A percentile compares a stretch with the other conserved stretches of the same genome.
These are phyloP conservation scores for Oncorhynchus mykiss DNA, from an alignment of 2,113 vertebrate genomes.

Conservation along the genomic window DNA sequence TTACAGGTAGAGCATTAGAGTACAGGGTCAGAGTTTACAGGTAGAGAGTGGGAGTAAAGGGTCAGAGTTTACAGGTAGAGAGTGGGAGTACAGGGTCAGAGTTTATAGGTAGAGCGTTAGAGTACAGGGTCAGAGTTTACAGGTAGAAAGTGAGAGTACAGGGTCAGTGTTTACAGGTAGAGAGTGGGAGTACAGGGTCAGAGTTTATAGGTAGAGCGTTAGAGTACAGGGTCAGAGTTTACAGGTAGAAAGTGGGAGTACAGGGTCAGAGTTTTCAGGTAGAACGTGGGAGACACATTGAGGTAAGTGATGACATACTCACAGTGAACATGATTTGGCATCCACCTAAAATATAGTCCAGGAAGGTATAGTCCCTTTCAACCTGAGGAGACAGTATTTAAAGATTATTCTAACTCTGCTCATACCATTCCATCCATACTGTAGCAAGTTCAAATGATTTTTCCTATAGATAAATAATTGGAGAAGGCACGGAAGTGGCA, in stretches of 20 bases:
- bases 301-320: slow-evolving; percentile 61
- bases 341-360: slow-evolving; percentile 97
- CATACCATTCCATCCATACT: no score
- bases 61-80: no score
- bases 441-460: no score
- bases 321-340: slow-evolving; percentile 98
- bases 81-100: no score
- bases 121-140: background rate
- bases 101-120: no score
- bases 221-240: background rate
- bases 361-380: slow-evolving; percentile 90
- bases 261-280: background rate
- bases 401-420: background rate
- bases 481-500: no score
- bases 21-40: no score
- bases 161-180: background rate
- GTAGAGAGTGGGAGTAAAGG: no score
- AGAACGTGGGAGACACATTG: slow-evolving; percentile 5
- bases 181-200: background rate
- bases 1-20: no score
- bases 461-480: no score
- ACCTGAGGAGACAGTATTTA: slow-evolving; percentile 74
- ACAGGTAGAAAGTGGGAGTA: background rate
- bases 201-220: background rate
- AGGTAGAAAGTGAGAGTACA: background rate